Evolutionary conservation across 1,140 invertebrate genomes (phyloP).

Genomic region (Diuraphis noxia): DNA sequence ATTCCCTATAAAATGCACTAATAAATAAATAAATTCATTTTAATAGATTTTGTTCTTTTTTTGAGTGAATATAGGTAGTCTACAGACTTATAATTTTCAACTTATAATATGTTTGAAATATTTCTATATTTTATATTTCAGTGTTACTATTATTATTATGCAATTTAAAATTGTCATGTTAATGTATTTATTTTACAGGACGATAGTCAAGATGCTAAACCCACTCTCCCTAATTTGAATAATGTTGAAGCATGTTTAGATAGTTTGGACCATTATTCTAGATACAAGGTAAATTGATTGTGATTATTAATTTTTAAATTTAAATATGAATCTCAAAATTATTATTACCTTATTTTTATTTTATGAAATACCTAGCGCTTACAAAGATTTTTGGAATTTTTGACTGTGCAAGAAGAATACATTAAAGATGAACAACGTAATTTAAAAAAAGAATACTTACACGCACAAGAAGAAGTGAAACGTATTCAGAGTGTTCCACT

Average conservation of each 20-base stretch:
- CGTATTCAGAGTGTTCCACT: slow-evolving; percentile 96
- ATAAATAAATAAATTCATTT: neutral
- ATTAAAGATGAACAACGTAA: slow-evolving; percentile 98
- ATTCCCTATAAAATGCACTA: neutral
- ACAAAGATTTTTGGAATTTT: slow-evolving; percentile 91
- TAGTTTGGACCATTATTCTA: slow-evolving; percentile 60
- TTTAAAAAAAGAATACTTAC: slow-evolving; percentile 95
- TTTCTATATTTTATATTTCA: too few relatives aligned
- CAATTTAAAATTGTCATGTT: neutral
- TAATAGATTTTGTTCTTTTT: too few relatives aligned
- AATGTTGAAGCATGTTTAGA: slow-evolving; percentile 45
- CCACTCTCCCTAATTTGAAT: slow-evolving; percentile 59
- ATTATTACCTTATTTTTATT: slow-evolving; percentile 12
- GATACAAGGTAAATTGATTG: slow-evolving; percentile 75
- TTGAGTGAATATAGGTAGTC: too few relatives aligned
- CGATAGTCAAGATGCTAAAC: slow-evolving; percentile 66
- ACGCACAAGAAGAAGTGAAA: slow-evolving; percentile 97
- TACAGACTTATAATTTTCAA: neutral
- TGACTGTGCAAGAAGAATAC: slow-evolving; percentile 97
- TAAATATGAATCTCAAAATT: slow-evolving; percentile 74
- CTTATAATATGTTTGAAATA: too few relatives aligned
- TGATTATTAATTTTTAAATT: slow-evolving; percentile 92
- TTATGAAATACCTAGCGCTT: slow-evolving; percentile 73
- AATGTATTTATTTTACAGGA: slow-evolving; percentile 60
- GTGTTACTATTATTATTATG: neutral